Base-by-base conservation (phyloP, 2,113 vertebrate species). In the Larimichthys crocea region DNA sequence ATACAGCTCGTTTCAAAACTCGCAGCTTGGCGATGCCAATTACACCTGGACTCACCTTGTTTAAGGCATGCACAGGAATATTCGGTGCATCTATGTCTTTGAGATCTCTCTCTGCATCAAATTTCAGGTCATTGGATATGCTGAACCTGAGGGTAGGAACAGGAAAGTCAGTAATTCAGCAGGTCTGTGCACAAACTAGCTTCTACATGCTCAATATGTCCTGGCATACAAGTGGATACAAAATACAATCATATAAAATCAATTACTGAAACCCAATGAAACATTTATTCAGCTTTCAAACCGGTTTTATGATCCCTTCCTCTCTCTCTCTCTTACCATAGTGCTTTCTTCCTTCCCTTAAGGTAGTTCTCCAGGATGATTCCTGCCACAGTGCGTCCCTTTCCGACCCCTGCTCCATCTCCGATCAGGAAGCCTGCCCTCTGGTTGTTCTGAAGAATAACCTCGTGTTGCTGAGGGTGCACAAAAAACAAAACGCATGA, bases 91-190 rank as follows among this genome's bases (percentile, higher is more conserved):
- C 94, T 5, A 99, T 99, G 92, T 99, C 98, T 92, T 97, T 96
- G 86, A 99, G 95, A 95, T 99, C 98, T 71, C 98, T 96, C 94
- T 99, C 98, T 2, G 98, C 97, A 75, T 99, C 98, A 1, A 97
- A 99, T 86, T 97, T 98, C 92, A 99, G 97, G 90, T 99, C 98
- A 11, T 99, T 99, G 89, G 98, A 99, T 91, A 98, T 97, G 15
- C 98, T 99, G 94, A 99, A 99, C 98, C 98, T 99, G 92, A 67
- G 86, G 84, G 76, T 14, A 59, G 40, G 16, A 83, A 62, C 26
- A 24, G 52, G 61, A 12, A 56, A 77, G 52, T 65, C 48, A 74
- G 52, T 66, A 26, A 89, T 61, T 70, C 26, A 55, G 12, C 8
- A 2, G 1, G 22, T 22, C 72, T 64, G 35, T 80, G 20, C 42